Conservation (phyloP, 1,140 invertebrate genomes). For the Lordiphosa mommai region DNA sequence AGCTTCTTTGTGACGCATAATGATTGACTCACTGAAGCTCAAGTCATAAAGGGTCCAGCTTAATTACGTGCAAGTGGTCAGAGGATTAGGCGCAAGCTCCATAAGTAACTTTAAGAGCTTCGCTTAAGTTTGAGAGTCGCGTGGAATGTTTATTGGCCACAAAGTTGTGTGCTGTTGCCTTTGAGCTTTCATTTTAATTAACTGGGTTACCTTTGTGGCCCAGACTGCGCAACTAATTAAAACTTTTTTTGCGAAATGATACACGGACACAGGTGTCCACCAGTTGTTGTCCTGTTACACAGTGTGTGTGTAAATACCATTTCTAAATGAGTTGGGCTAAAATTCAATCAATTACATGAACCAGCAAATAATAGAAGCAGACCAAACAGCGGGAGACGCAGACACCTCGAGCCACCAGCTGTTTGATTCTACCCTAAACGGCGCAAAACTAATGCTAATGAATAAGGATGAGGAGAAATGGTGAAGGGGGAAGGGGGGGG, state of each 20-base stretch:
- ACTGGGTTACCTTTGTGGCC: slow-evolving; percentile 43
- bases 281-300: not conserved
- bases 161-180: not conserved
- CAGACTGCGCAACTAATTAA: slow-evolving; percentile 35
- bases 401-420: slow-evolving; percentile 47
- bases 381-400: slow-evolving; percentile 17
- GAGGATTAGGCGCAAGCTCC: not conserved
- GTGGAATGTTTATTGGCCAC: not conserved
- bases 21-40: slow-evolving; percentile 9
- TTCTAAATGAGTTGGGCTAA: not conserved
- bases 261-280: not conserved
- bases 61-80: slow-evolving; percentile 1
- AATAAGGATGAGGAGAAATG: slow-evolving; percentile 14
- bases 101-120: slow-evolving; percentile 1
- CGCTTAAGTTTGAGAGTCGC: not conserved
- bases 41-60: not conserved
- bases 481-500: no score
- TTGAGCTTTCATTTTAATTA: slow-evolving; percentile 48
- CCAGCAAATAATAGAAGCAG: slow-evolving; percentile 14
- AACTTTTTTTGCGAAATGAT: not conserved
- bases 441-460: slow-evolving; percentile 35
- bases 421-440: slow-evolving; percentile 17
- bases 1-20: slow-evolving; percentile 18
- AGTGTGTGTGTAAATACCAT: no score
- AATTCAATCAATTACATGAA: slow-evolving; percentile 6